phyloP scores from a whole-genome alignment of 2,113 vertebrate species.

The Ceyx margarethae region DNA sequence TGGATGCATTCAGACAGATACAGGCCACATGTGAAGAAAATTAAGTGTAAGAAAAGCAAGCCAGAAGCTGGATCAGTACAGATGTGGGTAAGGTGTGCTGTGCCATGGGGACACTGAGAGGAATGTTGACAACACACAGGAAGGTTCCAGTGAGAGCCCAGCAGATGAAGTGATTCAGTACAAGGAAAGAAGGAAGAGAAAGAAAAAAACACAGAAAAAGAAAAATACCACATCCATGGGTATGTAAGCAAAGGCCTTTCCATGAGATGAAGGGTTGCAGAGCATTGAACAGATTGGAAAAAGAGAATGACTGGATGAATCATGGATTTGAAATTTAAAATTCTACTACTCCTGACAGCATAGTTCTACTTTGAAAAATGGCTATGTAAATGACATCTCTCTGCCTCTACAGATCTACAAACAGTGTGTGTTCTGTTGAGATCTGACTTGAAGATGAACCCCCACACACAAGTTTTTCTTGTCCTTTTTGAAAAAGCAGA shows the following conservation, averaged over 20 bases:
- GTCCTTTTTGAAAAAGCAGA: neutral
- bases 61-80: neutral
- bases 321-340: slow-evolving; percentile 9
- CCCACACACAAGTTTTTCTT: neutral
- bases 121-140: neutral
- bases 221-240: neutral
- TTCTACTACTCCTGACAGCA: neutral
- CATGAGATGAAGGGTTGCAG: neutral
- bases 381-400: neutral
- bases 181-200: neutral
- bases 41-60: neutral
- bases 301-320: neutral
- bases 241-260: neutral
- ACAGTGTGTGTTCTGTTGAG: neutral
- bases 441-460: neutral
- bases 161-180: neutral
- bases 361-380: neutral
- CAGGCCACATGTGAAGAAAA: neutral
- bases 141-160: neutral
- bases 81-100: neutral
- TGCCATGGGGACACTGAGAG: rapidly evolving
- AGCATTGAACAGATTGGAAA: neutral
- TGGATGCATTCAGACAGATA: neutral
- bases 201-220: neutral
- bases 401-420: neutral